phyloP scores from a whole-genome alignment of 1,140 invertebrate species.

The Drosophila navojoa region DNA sequence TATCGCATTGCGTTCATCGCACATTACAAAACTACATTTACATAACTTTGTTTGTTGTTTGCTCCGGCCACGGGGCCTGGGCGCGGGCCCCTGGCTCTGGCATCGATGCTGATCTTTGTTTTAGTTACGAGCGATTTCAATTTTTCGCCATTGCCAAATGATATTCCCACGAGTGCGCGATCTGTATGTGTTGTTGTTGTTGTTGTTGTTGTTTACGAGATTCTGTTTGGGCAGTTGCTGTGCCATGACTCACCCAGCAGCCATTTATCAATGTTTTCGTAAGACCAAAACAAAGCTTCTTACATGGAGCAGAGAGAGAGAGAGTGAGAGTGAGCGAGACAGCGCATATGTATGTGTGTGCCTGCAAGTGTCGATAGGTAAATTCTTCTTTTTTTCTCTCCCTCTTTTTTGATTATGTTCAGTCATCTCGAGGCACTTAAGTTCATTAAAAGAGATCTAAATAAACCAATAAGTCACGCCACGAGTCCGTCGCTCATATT shows the following conservation, averaged over 20 bases:
- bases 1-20: slow-evolving; percentile 81
- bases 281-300: slow-evolving; percentile 29
- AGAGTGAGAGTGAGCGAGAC: background rate
- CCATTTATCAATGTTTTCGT: slow-evolving; percentile 42
- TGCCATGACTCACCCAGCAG: slow-evolving; percentile 37
- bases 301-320: slow-evolving; percentile 6
- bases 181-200: slow-evolving; percentile 3
- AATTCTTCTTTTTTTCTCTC: slow-evolving; percentile 24
- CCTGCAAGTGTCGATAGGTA: slow-evolving; percentile 43
- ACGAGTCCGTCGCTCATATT: slow-evolving; percentile 74
- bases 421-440: slow-evolving; percentile 71
- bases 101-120: slow-evolving; percentile 46
- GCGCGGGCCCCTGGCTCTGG: background rate
- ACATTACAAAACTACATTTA: slow-evolving; percentile 81
- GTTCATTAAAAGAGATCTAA: slow-evolving; percentile 80
- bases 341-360: slow-evolving; percentile 1
- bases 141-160: slow-evolving; percentile 64
- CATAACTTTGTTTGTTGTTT: slow-evolving; percentile 70
- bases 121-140: slow-evolving; percentile 55
- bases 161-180: slow-evolving; percentile 66
- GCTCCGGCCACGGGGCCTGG: background rate
- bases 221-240: slow-evolving; percentile 38
- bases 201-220: slow-evolving; percentile 16
- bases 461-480: slow-evolving; percentile 81
- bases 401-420: slow-evolving; percentile 64